Percentiles rank a stretch among this genome's conserved stretches.
Conservation (phyloP, 2,888 invertebrate genomes). For the Chirona hameri region DNA sequence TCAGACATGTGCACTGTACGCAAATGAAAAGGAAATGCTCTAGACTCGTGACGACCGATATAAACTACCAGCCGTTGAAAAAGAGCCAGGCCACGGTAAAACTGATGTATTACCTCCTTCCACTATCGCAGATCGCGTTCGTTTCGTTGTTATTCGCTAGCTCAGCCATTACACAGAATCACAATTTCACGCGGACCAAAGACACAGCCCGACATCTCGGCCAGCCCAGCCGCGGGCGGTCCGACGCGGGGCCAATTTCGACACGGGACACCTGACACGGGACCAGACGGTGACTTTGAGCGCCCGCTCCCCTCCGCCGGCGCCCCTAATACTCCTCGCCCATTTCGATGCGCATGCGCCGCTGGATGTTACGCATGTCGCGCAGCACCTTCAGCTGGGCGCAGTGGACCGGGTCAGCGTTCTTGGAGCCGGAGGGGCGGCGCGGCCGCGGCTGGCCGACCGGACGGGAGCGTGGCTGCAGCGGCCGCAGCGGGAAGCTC, state of each 20-base stretch:
- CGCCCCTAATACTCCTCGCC: slow-evolving; percentile 8
- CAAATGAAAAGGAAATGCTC: too few species aligned
- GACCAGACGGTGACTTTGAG: not conserved
- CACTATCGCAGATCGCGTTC: too few species aligned
- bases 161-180: too few species aligned
- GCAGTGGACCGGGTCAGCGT: not conserved
- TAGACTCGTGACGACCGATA: too few species aligned
- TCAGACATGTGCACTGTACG: too few species aligned
- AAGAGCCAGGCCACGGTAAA: too few species aligned
- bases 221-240: not conserved
- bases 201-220: too few species aligned
- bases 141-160: too few species aligned
- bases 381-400: slow-evolving; percentile 14
- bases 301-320: not conserved
- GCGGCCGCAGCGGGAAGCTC: slow-evolving; percentile 8
- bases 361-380: slow-evolving; percentile 24
- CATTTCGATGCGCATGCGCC: slow-evolving; percentile 25
- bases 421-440: not conserved
- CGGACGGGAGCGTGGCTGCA: not conserved
- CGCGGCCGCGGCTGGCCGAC: slow-evolving; percentile 4
- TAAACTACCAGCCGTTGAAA: too few species aligned
- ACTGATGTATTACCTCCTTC: too few species aligned
- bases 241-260: not conserved
- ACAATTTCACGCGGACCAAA: too few species aligned
- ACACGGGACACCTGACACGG: not conserved